Evolutionary conservation across 2,888 invertebrate species (phyloP), one percentile per base, ranked within the genome.

Genomic region (Seira musarum): DNA sequence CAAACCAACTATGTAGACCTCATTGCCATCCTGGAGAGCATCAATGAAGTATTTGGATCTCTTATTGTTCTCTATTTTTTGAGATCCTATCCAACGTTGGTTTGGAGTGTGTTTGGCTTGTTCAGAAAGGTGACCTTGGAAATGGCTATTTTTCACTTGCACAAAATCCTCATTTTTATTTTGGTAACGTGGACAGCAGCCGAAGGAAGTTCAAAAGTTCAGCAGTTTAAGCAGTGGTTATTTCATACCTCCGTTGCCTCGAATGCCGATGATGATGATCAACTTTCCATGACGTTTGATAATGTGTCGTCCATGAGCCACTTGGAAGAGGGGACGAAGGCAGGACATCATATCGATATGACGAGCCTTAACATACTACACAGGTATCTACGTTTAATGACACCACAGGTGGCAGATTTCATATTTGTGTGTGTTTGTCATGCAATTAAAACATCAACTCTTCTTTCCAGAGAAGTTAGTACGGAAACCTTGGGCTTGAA

Each of bases 1-100:
- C 68, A 68, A 68, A 68, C 68, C n/a, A 68, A 72, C 19, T 72
- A 72, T 49, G 49, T 72, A 24, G 63, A 72, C 17, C 24, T 72
- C n/a, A 24, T 72, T 49, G 49, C 64, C 2, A 72, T 72, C 24
- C 19, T 49, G 15, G 63, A 72, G 10, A 24, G 46, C 17, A 40
- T 72, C 10, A 72, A 72, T 46, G 71, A 35, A 46, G 49, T 72
- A 1, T 72, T 72, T 72, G 71, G 71, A 10, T 24, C 63, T 19
- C 17, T 49, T 3, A 61, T 70, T 63, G 63, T 72, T 1, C 46
- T 72, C 2, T 72, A 72, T 25, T 63, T 46, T 46, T 1, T 72
- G 8, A 2, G 71, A 5, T 61, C 71, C 0, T 72, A 40, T 64
- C 71, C 71, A 2, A 64, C 63, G 13, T 15, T 72, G 5, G 63